Base-by-base conservation (phyloP, 2,888 invertebrate genomes). In the Frankliniella fusca region DNA sequence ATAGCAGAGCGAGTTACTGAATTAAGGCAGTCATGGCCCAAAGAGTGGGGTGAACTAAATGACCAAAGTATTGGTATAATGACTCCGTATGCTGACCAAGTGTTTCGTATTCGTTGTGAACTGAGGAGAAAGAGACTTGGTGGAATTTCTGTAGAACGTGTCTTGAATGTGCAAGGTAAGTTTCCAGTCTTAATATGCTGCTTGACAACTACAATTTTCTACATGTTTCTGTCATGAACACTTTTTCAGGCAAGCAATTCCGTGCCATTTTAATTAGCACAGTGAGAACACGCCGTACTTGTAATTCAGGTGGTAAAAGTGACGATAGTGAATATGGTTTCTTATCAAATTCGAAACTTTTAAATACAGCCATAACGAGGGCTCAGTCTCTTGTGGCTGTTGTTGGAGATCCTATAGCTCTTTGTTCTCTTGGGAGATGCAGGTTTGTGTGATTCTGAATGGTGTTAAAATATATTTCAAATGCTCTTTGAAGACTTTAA, bases 11-110 rank as follows among this genome's bases (percentile, higher is more conserved):
- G 94, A 27, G 94, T 95, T 0, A 90, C 90, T 10, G 93, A 94
- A 85, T 87, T 95, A 84, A 91, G 92, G 83, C 91, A 91, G 81
- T 91, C 90, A 80, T 95, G 95, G 95, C 95, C 95, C 0, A 88
- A 90, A 1, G 90, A 92, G 3, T 93, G 93, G 93, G 95, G 95
- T 81, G 92, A 93, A 84, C 91, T 93, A 81, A 91, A 92, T 84
- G 94, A 94, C 85, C 92, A 92, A 83, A 93, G 93, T 83, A 94
- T 96, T 83, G 95, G 95, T 1, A 94, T 96, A n/a, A 92, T 96
- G 88, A 93, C 94, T 0, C 95, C 95, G 0, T 96, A 95, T 87
- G 91, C 94, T 0, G 95, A 95, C 88, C 96, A 96, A 89, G 92
- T 89, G 23, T 91, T 92, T 85, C 90, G 93, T 84, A 94, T 96